Percentiles rank a stretch among this genome's conserved stretches.
Conservation (phyloP, 2,888 invertebrate genomes). For the Drosophila pegasa region DNA sequence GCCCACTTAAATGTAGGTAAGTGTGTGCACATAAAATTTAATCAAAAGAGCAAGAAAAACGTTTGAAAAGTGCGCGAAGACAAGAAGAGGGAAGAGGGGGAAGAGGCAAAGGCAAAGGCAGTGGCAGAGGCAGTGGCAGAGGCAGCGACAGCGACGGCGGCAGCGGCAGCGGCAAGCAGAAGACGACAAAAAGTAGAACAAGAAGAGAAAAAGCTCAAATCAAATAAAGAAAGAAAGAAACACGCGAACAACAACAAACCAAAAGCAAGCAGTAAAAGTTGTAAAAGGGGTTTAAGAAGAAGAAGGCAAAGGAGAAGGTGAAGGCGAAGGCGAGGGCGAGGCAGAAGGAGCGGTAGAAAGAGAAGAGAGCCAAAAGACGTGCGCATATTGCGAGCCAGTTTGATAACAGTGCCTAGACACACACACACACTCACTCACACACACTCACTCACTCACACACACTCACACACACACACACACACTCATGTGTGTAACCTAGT, state of each 20-base stretch:
- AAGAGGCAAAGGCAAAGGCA: too few species aligned
- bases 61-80: conserved; percentile 71
- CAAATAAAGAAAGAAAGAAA: conserved; percentile 34
- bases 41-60: conserved; percentile 69
- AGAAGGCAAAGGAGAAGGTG: too few species aligned
- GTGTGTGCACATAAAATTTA: conserved; percentile 64
- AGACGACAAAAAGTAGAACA: conserved; percentile 1
- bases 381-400: conserved; percentile 66
- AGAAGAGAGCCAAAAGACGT: conserved; percentile 43
- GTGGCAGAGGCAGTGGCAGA: too few species aligned
- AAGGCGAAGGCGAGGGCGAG: not conserved
- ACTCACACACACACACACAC: not conserved
- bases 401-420: conserved; percentile 57
- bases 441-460: conserved; percentile 7
- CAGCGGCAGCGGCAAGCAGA: too few species aligned
- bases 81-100: not conserved
- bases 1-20: conserved; percentile 40
- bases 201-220: conserved; percentile 12
- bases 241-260: conserved; percentile 35
- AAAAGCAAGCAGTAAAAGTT: conserved; percentile 33
- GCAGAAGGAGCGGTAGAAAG: not conserved
- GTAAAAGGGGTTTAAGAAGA: conserved; percentile 23
- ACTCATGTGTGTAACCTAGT: conserved; percentile 66
- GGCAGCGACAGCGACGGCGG: too few species aligned
- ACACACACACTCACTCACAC: conserved; percentile 17